Evolutionary conservation across 2,888 invertebrate genomes (phyloP).

Genomic region (Volucella inanis): DNA sequence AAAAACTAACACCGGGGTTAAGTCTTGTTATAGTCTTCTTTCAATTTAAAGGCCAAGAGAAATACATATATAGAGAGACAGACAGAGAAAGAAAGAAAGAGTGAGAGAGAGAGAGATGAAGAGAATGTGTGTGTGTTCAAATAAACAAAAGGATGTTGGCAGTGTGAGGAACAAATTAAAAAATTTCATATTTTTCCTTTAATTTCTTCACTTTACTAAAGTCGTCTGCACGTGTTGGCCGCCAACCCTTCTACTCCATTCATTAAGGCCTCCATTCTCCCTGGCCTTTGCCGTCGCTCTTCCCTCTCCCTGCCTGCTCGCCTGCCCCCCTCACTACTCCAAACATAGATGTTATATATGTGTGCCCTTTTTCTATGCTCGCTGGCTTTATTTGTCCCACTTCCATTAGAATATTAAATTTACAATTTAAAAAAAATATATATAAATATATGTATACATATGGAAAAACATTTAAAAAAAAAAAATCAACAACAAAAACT

Average conservation of each 20-base stretch:
- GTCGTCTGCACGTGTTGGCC: constrained; percentile 27
- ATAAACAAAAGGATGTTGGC: constrained; percentile 29
- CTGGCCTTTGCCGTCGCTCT: neutral
- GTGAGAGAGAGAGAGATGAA: constrained; percentile 2
- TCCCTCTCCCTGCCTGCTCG: neutral
- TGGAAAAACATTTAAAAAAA: constrained; percentile 39
- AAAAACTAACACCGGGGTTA: constrained; percentile 26
- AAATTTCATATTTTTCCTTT: constrained; percentile 29
- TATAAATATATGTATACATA: constrained; percentile 59
- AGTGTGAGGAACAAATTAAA: constrained; percentile 45
- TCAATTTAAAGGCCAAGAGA: neutral
- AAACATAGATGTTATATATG: neutral
- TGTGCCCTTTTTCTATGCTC: constrained; percentile 64
- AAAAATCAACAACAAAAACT: too few relatives aligned
- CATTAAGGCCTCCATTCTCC: neutral
- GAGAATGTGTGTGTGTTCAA: constrained; percentile 25
- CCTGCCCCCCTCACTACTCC: neutral
- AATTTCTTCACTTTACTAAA: constrained; percentile 24
- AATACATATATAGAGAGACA: constrained; percentile 11
- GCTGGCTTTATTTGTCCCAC: constrained; percentile 69
- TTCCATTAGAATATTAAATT: constrained; percentile 74
- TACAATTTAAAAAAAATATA: constrained; percentile 55
- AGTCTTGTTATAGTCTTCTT: constrained; percentile 3
- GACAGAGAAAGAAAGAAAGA: constrained; percentile 9
- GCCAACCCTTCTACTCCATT: neutral